A percentile compares a stretch with the other conserved stretches of the same genome.
Evolutionary conservation across 64 coral and sea anemone species (phyloP).

Genomic region (Catalaphyllia jardinei): DNA sequence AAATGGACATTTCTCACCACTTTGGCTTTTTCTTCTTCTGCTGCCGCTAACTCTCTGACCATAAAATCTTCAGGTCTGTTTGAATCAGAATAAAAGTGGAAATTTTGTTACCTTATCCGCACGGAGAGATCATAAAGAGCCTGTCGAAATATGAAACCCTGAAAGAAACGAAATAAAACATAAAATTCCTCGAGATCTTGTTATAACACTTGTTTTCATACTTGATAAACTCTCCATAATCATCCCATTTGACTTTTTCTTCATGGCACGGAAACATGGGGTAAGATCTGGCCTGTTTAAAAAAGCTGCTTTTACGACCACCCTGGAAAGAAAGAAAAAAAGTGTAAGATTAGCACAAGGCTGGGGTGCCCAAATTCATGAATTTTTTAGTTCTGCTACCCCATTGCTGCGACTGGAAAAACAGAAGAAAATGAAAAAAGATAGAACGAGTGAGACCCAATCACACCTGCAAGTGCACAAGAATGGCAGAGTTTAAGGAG

Average conservation of each 20-base stretch:
- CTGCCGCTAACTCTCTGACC: conserved; percentile 66
- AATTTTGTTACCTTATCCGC: not conserved
- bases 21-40: conserved; percentile 88
- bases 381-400: too few species aligned
- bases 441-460: too few species aligned
- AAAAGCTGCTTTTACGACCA: conserved; percentile 91
- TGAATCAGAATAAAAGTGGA: not conserved
- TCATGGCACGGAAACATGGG: conserved; percentile 98
- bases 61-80: conserved; percentile 91
- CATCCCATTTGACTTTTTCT: conserved; percentile 96
- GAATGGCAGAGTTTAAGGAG: too few species aligned
- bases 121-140: too few species aligned
- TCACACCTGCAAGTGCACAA: too few species aligned
- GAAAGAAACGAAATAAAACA: too few species aligned
- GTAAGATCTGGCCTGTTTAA: conserved; percentile 96
- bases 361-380: too few species aligned
- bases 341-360: not conserved
- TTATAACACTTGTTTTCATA: not conserved
- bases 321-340: conserved; percentile 51
- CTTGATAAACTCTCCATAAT: conserved; percentile 98
- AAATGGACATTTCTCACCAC: conserved; percentile 40
- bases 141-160: too few species aligned
- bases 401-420: too few species aligned
- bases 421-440: too few species aligned
- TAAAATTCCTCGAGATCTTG: too few species aligned